phyloP scores from a whole-genome alignment of 2,113 vertebrate genomes.

The Eptesicus fuscus region DNA sequence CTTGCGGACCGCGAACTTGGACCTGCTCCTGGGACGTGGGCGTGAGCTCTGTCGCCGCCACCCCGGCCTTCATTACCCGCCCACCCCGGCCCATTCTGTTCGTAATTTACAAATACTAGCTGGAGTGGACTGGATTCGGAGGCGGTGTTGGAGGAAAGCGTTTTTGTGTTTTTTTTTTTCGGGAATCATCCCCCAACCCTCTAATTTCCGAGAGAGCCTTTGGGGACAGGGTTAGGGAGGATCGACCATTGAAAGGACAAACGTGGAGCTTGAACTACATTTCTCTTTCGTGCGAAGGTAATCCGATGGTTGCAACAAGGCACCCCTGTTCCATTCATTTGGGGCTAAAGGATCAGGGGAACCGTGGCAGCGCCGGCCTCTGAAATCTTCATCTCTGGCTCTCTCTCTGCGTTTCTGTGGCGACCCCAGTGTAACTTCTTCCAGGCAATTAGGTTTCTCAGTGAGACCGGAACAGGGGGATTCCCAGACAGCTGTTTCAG shows the following conservation, averaged over 20 bases:
- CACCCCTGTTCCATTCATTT: not conserved
- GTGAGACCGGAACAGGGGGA: conserved; percentile 8
- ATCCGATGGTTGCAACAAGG: not conserved
- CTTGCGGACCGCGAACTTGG: conserved; percentile 34
- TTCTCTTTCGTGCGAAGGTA: not conserved
- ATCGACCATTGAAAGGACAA: not conserved
- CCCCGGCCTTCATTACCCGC: not conserved
- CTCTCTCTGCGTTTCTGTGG: not conserved
- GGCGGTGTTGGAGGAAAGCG: not conserved
- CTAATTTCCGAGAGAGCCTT: not conserved
- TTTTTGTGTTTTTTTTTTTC: not conserved
- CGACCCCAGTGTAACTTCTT: conserved; percentile 38
- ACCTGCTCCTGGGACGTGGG: conserved; percentile 16
- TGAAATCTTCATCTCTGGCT: not conserved
- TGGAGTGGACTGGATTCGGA: not conserved
- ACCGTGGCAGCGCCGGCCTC: not conserved
- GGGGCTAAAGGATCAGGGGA: conserved; percentile 32
- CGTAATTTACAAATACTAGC: not conserved
- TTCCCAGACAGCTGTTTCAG: conserved; percentile 42
- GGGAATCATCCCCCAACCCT: not conserved
- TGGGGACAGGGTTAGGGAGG: not conserved
- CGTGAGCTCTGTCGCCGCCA: not conserved
- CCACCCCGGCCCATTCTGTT: not conserved
- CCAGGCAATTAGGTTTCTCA: not conserved
- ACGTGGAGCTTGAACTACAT: not conserved